Evolutionary conservation across 2,113 vertebrate species (phyloP), one percentile per base, ranked within the genome.

Genomic region (Bubo blakistoni): DNA sequence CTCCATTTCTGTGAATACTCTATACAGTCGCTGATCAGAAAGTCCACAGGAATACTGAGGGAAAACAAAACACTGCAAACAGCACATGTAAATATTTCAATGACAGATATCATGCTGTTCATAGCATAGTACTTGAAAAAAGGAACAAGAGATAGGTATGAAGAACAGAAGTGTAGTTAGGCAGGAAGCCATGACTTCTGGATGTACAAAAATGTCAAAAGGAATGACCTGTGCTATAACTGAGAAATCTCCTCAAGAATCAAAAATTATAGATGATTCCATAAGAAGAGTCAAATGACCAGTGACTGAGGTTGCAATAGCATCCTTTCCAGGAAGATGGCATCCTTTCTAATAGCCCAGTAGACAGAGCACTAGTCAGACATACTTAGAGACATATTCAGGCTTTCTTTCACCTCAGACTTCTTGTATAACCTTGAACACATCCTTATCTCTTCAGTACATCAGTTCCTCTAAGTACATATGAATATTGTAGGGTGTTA

Each of bases 371-470:
- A 54, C 52, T 78, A 55, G 24, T 47, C 49, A 78, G 66, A 59
- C 29, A 34, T 7, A 24, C 55, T 40, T 36, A 61, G 44, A 89
- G 38, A 63, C 34, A 66, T 3, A 84, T 6, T n/a, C 40, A 91
- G 73, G 9, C 73, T 92, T 92, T 46, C 30, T 65, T 85, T 81
- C 79, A 70, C 89, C 51, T 94, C 84, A 90, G 89, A 72, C 62
- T 97, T 92, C 80, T 81, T 34, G 38, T 27, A 46, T 94, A 95
- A 97, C 94, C 95, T 97, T 96, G 92, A 94, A 22, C 34, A 86
- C 52, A 85, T 78, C 67, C 72, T 88, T 94, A 95, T 92, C 83
- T 87, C 74, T 90, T 95, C 71, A 67, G 46, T 36, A 94, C 81
- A 94, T 85, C 81, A 80, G 70, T 87, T 95, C 46, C 66, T 89